A percentile compares a stretch with the other conserved stretches of the same genome.
phyloP scores from a whole-genome alignment of 2,113 vertebrate species.

The Mustela nigripes region DNA sequence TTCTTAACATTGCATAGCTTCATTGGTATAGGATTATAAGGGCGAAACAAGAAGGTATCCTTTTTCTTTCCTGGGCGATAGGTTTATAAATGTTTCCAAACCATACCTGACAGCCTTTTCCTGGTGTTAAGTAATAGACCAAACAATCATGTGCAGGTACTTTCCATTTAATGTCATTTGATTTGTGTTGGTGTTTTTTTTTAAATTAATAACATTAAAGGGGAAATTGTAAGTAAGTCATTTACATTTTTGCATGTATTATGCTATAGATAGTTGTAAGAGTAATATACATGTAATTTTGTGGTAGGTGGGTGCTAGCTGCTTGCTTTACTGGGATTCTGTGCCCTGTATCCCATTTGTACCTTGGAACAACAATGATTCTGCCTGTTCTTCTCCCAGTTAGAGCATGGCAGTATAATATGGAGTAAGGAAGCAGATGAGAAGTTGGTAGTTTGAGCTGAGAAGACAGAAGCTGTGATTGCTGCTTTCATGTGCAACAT shows the following conservation, averaged over 20 bases:
- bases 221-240: background rate
- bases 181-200: background rate
- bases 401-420: background rate
- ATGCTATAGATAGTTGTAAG: background rate
- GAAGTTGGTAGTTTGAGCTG: background rate
- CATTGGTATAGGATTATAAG: background rate
- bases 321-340: background rate
- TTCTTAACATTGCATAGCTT: background rate
- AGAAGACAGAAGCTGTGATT: background rate
- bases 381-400: background rate
- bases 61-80: background rate
- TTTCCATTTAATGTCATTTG: background rate
- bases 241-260: background rate
- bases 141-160: background rate
- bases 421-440: background rate
- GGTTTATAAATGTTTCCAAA: background rate
- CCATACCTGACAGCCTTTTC: background rate
- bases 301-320: background rate
- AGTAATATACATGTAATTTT: background rate
- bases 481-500: background rate
- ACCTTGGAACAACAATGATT: background rate
- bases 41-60: background rate
- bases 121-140: background rate
- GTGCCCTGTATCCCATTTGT: background rate
- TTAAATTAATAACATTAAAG: background rate